Evolutionary conservation across 2,113 vertebrate species (phyloP), one percentile per base, ranked within the genome.

Genomic region (Sinocyclocheilus rhinocerous): DNA sequence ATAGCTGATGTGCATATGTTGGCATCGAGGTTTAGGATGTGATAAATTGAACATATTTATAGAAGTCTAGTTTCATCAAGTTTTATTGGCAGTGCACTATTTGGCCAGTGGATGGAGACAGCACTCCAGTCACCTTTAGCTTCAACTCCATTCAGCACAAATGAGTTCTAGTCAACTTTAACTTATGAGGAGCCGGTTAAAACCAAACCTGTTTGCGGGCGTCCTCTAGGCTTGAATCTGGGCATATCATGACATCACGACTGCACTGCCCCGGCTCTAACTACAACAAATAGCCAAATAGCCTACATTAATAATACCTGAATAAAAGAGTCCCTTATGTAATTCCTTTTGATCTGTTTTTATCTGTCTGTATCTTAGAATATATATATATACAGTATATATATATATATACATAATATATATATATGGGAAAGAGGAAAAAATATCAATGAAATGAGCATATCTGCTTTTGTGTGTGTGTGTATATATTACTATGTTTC

Each of bases 261-360:
- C 98, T 99, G 91, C 98, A 99, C 88, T 97, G 95, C 1, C 99
- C 97, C 0, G 97, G 97, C n/a, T 97, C 97, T n/a, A n/a, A n/a
- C n/a, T n/a, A n/a, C n/a, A n/a, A n/a, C n/a, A n/a, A n/a, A n/a
- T n/a, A n/a, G n/a, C n/a, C n/a, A n/a, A n/a, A n/a, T n/a, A n/a
- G n/a, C n/a, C n/a, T n/a, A n/a, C n/a, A n/a, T n/a, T n/a, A n/a
- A n/a, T n/a, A n/a, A n/a, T n/a, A n/a, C n/a, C n/a, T n/a, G n/a
- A n/a, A n/a, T n/a, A n/a, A n/a, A n/a, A n/a, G n/a, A n/a, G n/a
- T n/a, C n/a, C n/a, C n/a, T n/a, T n/a, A n/a, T n/a, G n/a, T n/a
- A n/a, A n/a, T n/a, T n/a, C n/a, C n/a, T n/a, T n/a, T n/a, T n/a
- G n/a, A n/a, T n/a, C n/a, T n/a, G n/a, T n/a, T n/a, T n/a, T n/a